phyloP scores from a whole-genome alignment of 2,113 vertebrate species.

The Oryzias celebensis region DNA sequence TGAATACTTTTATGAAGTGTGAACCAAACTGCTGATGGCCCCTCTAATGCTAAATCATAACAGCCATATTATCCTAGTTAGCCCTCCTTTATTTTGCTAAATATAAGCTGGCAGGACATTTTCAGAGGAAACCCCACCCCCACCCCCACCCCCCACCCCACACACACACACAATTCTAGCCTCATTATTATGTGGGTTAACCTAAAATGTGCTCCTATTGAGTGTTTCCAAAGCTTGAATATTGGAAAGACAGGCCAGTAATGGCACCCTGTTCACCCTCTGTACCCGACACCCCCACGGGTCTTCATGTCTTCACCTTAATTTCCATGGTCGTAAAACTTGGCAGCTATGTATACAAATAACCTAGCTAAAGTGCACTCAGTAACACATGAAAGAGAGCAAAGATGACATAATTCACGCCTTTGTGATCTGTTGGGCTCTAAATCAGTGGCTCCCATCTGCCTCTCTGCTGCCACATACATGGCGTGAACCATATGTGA shows the following conservation, averaged over 20 bases:
- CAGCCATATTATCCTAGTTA: no score
- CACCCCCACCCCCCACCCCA: no score
- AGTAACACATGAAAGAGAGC: slow-evolving; percentile 4
- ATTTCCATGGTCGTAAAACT: slow-evolving; percentile 36
- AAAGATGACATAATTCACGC: slow-evolving; percentile 61
- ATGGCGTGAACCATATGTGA: slow-evolving; percentile 19
- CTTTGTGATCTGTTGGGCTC: slow-evolving; percentile 31
- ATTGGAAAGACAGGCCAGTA: slow-evolving; percentile 18
- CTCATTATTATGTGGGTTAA: no score
- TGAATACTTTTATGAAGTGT: no score
- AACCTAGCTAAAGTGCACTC: slow-evolving; percentile 4
- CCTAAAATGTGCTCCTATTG: no score
- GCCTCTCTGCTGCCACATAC: slow-evolving; percentile 21
- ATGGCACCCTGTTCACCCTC: slow-evolving; percentile 61
- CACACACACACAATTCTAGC: no score
- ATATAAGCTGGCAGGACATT: no score
- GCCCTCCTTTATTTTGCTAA: no score
- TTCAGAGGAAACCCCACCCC: no score
- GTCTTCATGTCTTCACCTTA: slow-evolving; percentile 32
- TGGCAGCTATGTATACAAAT: slow-evolving; percentile 46
- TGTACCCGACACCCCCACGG: slow-evolving; percentile 66
- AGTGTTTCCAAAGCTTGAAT: not conserved
- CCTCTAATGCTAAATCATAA: no score
- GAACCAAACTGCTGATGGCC: no score
- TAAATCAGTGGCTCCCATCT: slow-evolving; percentile 39